Base-by-base conservation (phyloP, 2,888 invertebrate species). In the Callinectes sapidus region DNA sequence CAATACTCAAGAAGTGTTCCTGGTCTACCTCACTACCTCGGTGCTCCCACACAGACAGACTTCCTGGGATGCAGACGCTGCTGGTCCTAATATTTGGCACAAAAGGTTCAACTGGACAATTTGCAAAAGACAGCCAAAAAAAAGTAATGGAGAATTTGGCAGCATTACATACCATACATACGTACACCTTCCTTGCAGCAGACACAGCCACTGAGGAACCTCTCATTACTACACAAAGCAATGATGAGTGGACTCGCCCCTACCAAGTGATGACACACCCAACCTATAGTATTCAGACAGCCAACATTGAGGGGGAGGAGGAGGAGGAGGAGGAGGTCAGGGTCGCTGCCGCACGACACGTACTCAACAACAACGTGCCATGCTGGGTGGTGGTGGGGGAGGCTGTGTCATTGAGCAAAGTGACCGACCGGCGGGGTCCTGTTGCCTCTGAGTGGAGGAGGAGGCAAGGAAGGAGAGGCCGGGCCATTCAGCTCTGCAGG, bases 321-420 rank as follows among this genome's bases (percentile, higher is more conserved):
- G n/a, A n/a, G n/a, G n/a, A n/a, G n/a, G n/a, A n/a, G n/a, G 35
- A 18, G 81, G 81, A 81, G 35, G 35, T 81, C 81, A 81, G 81
- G 55, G 42, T 81, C 32, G 54, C 81, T 81, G 89, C 77, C 81
- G 77, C 81, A 91, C 90, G 55, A 90, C 92, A 92, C 39, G 39
- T 66, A 81, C 90, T 48, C 87, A 92, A 54, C 90, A 61, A 90
- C 81, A 90, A 42, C 91, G 91, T 90, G 87, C 39, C 92, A 93
- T 93, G 92, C 92, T 88, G 61, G 61, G 77, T 87, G 61, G n/a
- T n/a, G n/a, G n/a, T n/a, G 66, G 23, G n/a, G 85, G 88, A 87
- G 66, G 90, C 81, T 42, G 42, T 61, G 88, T 89, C 42, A 71
- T 77, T 89, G 85, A 81, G 89, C 86, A 88, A 86, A 81, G 85